phyloP scores from a whole-genome alignment of 1,140 invertebrate genomes.

The Delia radicum region DNA sequence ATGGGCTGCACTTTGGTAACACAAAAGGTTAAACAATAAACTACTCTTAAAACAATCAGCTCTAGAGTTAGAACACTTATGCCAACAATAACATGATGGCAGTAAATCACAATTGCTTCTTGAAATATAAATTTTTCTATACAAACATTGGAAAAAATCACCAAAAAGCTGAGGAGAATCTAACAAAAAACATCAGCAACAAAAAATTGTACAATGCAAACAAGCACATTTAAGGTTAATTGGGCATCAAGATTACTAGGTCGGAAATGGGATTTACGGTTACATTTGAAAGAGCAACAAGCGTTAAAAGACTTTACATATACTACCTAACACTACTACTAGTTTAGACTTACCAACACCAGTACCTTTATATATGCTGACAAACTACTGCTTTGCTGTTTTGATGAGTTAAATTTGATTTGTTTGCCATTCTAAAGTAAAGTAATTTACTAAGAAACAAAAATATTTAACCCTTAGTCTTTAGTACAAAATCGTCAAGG shows the following conservation, averaged over 20 bases:
- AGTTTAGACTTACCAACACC: background rate
- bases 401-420: background rate
- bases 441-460: background rate
- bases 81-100: constrained; percentile 52
- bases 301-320: background rate
- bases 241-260: constrained; percentile 57
- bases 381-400: constrained; percentile 3
- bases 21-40: constrained; percentile 21
- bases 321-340: background rate
- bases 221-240: constrained; percentile 56
- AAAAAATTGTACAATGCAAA: constrained; percentile 33
- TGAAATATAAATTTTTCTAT: background rate
- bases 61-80: constrained; percentile 44
- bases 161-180: background rate
- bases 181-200: constrained; percentile 37
- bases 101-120: constrained; percentile 25
- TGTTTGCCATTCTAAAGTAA: background rate
- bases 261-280: constrained; percentile 48
- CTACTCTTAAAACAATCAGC: constrained; percentile 3
- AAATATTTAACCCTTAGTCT: too few relatives aligned
- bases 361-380: too few relatives aligned
- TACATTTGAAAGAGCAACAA: constrained; percentile 14
- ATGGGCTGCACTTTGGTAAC: background rate
- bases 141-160: background rate
- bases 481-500: too few relatives aligned